phyloP scores from a whole-genome alignment of 2,113 vertebrate species.

The Nothobranchius furzeri region DNA sequence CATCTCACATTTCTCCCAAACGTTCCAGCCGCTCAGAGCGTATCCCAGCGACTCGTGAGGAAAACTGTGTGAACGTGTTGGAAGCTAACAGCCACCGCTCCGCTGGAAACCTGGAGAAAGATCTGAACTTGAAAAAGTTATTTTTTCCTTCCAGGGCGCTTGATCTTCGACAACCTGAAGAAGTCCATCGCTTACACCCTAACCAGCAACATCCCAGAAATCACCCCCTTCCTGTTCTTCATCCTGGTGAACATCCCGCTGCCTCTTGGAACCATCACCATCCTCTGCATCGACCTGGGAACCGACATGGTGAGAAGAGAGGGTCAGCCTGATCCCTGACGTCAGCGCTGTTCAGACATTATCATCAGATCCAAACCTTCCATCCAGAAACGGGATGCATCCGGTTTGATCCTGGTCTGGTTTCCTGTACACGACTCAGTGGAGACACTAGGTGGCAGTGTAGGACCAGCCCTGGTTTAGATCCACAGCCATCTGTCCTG shows the following conservation, averaged over 20 bases:
- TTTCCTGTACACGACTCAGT: not conserved
- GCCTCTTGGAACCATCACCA: conserved; percentile 92
- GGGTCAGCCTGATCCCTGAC: no score
- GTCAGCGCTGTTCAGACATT: not conserved
- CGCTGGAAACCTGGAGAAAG: no score
- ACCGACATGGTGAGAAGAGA: conserved; percentile 87
- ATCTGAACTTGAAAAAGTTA: not conserved
- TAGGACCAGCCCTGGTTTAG: not conserved
- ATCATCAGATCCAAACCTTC: no score
- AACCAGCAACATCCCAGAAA: conserved; percentile 95
- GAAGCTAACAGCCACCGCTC: no score
- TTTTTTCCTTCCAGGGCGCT: conserved; percentile 78
- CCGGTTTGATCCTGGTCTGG: no score
- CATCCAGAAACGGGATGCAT: no score
- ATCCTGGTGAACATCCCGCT: conserved; percentile 92
- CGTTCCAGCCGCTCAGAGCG: no score
- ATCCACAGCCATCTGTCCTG: not conserved
- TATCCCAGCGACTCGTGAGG: no score
- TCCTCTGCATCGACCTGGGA: conserved; percentile 92
- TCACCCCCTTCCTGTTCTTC: conserved; percentile 92
- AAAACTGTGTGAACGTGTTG: no score
- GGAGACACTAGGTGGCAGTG: conserved; percentile 33
- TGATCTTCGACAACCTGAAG: conserved; percentile 94
- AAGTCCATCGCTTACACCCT: conserved; percentile 93
- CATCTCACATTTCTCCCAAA: no score